These are phyloP conservation scores for Platysternon megacephalum DNA, from an alignment of 2,113 vertebrate species.

Conservation along the genomic window DNA sequence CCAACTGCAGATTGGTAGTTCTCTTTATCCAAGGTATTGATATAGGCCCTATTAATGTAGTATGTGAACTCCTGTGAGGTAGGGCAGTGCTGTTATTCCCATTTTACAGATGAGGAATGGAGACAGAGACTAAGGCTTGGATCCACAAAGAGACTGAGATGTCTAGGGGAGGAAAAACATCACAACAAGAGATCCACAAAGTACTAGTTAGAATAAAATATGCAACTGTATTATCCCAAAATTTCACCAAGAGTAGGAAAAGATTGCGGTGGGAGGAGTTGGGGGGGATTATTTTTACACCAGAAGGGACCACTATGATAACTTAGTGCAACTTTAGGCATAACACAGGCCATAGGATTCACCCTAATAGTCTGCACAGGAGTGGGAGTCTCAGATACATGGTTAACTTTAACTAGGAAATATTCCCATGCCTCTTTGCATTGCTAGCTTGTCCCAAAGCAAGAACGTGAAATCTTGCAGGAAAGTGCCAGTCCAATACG, in stretches of 20 bases:
- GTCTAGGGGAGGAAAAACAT: not conserved
- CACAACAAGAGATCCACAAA: not conserved
- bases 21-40: not conserved
- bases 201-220: not conserved
- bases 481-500: constrained; percentile 39
- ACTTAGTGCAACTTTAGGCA: constrained; percentile 13
- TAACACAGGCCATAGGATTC: constrained; percentile 40
- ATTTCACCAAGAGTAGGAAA: not conserved
- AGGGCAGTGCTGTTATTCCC: not conserved
- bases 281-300: not conserved
- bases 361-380: constrained; percentile 41
- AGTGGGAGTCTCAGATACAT: constrained; percentile 52
- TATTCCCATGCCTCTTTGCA: constrained; percentile 18
- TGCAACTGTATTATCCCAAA: not conserved
- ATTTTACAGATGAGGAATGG: not conserved
- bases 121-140: not conserved
- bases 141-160: not conserved
- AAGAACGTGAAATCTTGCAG: constrained; percentile 15
- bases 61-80: not conserved
- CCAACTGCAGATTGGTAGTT: accelerated
- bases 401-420: constrained; percentile 51
- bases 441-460: not conserved
- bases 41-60: not conserved
- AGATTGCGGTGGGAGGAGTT: not conserved
- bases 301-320: not conserved